phyloP scores from a whole-genome alignment of 2,797 vertebrate species.

The Molothrus ater region DNA sequence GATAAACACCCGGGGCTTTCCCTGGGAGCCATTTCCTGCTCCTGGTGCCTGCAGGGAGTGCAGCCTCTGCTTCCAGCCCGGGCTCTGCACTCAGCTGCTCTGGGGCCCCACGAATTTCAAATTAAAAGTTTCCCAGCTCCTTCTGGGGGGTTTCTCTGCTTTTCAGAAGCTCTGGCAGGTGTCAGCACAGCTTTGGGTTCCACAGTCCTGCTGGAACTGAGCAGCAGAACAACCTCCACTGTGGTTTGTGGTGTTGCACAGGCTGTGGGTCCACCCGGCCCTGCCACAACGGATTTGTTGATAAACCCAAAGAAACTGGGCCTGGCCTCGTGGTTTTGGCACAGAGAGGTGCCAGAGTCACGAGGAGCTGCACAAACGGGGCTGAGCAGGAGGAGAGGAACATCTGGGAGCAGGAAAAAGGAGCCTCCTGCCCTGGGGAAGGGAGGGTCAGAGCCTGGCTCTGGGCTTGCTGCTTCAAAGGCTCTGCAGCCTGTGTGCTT shows the following conservation, averaged over 20 bases:
- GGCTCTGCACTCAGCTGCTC: not conserved
- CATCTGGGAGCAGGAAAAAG: not conserved
- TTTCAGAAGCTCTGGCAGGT: not conserved
- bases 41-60: not conserved
- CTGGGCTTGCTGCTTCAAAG: not conserved
- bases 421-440: not conserved
- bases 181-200: not conserved
- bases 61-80: not conserved
- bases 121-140: not conserved
- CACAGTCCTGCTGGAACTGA: not conserved
- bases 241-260: not conserved
- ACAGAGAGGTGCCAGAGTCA: not conserved
- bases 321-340: not conserved
- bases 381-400: not conserved
- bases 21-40: not conserved
- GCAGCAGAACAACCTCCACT: not conserved
- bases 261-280: not conserved
- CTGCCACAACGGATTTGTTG: not conserved
- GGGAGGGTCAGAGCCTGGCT: not conserved
- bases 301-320: not conserved
- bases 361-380: accelerated
- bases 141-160: not conserved
- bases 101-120: not conserved
- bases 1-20: not conserved
- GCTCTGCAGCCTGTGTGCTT: not conserved